Percentiles rank a stretch among this genome's conserved stretches.
These are phyloP conservation scores for Stramonita haemastoma DNA, from an alignment of 2,888 invertebrate species.

Conservation along the genomic window DNA sequence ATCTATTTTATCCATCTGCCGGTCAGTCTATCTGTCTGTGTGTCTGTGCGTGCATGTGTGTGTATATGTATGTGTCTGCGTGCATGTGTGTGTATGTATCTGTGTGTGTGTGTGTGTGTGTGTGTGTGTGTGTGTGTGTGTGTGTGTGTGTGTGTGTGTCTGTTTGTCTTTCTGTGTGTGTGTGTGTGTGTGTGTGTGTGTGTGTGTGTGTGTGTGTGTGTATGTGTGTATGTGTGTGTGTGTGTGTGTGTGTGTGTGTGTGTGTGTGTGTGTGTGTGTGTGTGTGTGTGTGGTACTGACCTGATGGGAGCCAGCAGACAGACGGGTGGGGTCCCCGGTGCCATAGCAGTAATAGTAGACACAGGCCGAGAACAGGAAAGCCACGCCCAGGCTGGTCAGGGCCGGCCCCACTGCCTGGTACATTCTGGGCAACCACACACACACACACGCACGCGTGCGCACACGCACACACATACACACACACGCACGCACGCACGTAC, in stretches of 20 bases:
- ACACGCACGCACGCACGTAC: background rate
- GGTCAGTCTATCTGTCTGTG: background rate
- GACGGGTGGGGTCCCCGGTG: slow-evolving; percentile 43
- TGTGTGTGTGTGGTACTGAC: background rate
- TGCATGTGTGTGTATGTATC: background rate
- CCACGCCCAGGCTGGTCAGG: slow-evolving; percentile 58
- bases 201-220: background rate
- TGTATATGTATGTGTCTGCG: background rate
- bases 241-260: background rate
- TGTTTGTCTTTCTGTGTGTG: background rate
- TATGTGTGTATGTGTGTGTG: background rate
- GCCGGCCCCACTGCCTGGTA: slow-evolving; percentile 67
- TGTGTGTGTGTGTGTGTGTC: background rate
- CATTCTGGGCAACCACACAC: slow-evolving; percentile 52
- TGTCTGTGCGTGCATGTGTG: background rate
- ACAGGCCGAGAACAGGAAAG: slow-evolving; percentile 59
- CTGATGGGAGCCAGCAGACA: slow-evolving; percentile 31
- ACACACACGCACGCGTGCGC: background rate
- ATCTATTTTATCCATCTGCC: no score
- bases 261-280: background rate
- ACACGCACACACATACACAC: background rate
- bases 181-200: background rate
- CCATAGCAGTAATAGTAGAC: slow-evolving; percentile 70
- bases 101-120: background rate
- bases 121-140: background rate